These are phyloP conservation scores for Teleogryllus oceanicus DNA, from an alignment of 2,888 invertebrate genomes.

Conservation along the genomic window DNA sequence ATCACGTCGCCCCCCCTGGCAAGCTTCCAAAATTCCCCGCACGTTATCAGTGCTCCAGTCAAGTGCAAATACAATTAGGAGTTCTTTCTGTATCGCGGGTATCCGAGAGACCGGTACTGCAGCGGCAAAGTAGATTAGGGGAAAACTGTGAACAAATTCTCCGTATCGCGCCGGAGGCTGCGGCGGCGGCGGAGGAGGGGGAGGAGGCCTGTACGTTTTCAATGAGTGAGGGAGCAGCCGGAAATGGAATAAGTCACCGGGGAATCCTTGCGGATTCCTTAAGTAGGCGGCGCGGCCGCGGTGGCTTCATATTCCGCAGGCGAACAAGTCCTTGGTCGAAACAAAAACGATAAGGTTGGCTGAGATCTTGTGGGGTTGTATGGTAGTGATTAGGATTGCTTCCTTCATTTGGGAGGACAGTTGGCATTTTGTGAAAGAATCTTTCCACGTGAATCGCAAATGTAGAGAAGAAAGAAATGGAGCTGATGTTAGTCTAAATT, in stretches of 20 bases:
- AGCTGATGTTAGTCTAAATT: too few relatives aligned
- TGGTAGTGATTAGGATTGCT: too few relatives aligned
- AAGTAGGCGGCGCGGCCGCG: too few relatives aligned
- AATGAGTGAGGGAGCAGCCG: neutral
- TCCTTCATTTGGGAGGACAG: too few relatives aligned
- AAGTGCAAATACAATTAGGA: slow-evolving; percentile 18
- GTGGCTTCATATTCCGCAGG: too few relatives aligned
- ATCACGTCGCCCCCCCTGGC: neutral
- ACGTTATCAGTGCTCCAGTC: slow-evolving; percentile 7
- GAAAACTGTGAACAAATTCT: slow-evolving; percentile 18
- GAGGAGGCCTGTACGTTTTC: neutral
- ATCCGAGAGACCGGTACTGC: neutral
- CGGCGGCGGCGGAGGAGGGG: neutral
- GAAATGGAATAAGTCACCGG: neutral
- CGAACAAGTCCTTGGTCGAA: too few relatives aligned
- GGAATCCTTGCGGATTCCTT: neutral
- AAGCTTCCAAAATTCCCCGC: neutral
- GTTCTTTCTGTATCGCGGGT: slow-evolving; percentile 18
- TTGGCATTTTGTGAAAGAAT: too few relatives aligned
- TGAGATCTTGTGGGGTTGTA: too few relatives aligned
- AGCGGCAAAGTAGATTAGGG: slow-evolving; percentile 18
- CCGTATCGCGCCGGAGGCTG: neutral
- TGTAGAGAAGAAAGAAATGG: too few relatives aligned
- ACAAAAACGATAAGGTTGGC: too few relatives aligned
- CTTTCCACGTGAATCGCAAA: too few relatives aligned